Base-by-base conservation (phyloP, 2,888 invertebrate genomes). In the Synergus itoensis region DNA sequence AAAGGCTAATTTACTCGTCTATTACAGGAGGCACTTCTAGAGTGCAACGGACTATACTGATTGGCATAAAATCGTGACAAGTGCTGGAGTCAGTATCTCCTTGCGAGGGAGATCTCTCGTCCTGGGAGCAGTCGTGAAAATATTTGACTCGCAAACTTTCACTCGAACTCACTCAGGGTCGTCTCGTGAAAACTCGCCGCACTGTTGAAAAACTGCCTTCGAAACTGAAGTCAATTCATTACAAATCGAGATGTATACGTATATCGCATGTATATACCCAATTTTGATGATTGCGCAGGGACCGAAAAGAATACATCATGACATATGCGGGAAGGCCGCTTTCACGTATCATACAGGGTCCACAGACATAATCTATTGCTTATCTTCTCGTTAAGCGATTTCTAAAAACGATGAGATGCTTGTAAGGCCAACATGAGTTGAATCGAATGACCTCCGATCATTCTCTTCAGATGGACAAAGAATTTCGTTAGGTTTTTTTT, bases 121-220 rank as follows among this genome's bases (percentile, higher is more conserved):
- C 69, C 36, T 73, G 73, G 53, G 73, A 73, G 73, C 73, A 73
- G 53, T 73, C 80, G 78, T 79, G 80, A 79, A 82, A 82, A 79
- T 80, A 80, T 80, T 79, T 77, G 75, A 77, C 80, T 81, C 76
- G 77, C 79, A 76, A 85, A 89, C 89, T 89, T 89, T 88, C 88
- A 87, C 88, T 88, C 81, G 86, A 82, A 84, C 84, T 85, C 81
- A 85, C 85, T 85, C 86, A 88, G 88, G 87, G 85, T 82, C 87
- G 85, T 81, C 79, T 79, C 79, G 82, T 77, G 82, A 86, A 85
- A 87, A 86, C 81, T 79, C 82, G 80, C 78, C 36, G 36, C 53
- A 53, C 53, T 48, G 73, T 53, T 73, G 73, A 73, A 73, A 53
- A 73, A 73, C 53, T 36, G 73, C 73, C 36, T 48, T 53, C 53